A percentile compares a stretch with the other conserved stretches of the same genome.
Conservation (phyloP, 2,888 invertebrate genomes). For the Acanthosepion pharaonis region DNA sequence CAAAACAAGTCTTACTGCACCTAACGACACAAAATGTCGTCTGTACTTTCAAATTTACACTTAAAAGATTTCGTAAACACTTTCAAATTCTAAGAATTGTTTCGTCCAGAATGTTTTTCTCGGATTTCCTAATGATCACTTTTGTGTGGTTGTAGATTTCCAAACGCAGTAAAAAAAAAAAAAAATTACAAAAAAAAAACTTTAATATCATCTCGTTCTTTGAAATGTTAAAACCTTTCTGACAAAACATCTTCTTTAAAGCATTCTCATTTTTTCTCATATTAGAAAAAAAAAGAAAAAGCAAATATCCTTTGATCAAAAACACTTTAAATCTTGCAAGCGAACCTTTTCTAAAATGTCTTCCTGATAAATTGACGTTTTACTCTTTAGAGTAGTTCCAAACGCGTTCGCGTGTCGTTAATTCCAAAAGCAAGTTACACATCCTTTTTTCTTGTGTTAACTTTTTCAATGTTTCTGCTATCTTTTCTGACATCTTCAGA, state of each 20-base stretch:
- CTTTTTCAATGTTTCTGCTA: neutral
- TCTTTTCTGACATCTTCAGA: neutral
- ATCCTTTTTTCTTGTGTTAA: neutral
- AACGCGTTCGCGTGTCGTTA: neutral
- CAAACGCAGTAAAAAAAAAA: neutral
- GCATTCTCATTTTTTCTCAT: neutral
- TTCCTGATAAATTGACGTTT: neutral
- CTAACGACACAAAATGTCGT: neutral
- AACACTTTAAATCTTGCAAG: neutral
- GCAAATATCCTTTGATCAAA: neutral
- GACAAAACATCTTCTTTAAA: neutral
- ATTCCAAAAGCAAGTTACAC: neutral
- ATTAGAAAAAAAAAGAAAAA: neutral
- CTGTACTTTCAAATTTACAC: neutral
- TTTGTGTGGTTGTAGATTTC: neutral
- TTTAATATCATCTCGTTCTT: neutral
- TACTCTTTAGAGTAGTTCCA: neutral
- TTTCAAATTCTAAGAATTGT: conserved; percentile 14
- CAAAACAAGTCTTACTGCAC: neutral
- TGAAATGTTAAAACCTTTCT: neutral
- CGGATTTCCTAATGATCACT: neutral
- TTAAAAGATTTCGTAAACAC: neutral
- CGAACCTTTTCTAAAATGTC: neutral
- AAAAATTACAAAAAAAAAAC: neutral
- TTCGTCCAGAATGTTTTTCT: neutral